Percentiles rank a stretch among this genome's conserved stretches.
Evolutionary conservation across 2,113 vertebrate species (phyloP).

Genomic region (Otolemur garnettii): DNA sequence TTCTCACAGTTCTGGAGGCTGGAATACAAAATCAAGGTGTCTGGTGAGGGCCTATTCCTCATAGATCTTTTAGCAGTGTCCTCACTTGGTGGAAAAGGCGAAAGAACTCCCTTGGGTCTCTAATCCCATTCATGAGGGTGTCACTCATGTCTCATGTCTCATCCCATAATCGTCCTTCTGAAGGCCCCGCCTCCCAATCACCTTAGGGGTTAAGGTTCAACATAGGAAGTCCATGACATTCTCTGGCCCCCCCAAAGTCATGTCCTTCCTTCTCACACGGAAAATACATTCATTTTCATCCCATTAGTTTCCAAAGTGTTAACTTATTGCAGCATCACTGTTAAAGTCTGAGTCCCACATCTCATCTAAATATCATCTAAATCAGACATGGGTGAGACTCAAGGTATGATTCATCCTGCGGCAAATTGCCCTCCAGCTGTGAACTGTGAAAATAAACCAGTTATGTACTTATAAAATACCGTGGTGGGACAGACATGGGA

Average conservation of each 20-base stretch:
- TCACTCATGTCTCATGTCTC: too few relatives aligned
- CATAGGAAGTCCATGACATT: not conserved
- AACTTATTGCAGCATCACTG: not conserved
- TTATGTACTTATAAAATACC: not conserved
- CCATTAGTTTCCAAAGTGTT: not conserved
- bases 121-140: not conserved
- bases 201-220: not conserved
- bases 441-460: not conserved
- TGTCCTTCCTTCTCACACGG: not conserved
- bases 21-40: not conserved
- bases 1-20: not conserved
- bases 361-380: not conserved
- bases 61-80: not conserved
- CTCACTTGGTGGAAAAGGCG: not conserved
- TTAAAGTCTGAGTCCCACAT: conserved; percentile 4
- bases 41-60: not conserved
- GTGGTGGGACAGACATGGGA: not conserved
- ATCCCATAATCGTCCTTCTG: not conserved
- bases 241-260: too few relatives aligned
- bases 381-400: not conserved
- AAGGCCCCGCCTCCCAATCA: not conserved
- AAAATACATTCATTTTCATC: not conserved
- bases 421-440: not conserved
- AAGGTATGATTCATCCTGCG: not conserved
- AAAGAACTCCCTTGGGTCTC: not conserved